Percentiles rank a stretch among this genome's conserved stretches.
These are phyloP conservation scores for Drosophila tani DNA, from an alignment of 1,140 invertebrate species.

Conservation along the genomic window DNA sequence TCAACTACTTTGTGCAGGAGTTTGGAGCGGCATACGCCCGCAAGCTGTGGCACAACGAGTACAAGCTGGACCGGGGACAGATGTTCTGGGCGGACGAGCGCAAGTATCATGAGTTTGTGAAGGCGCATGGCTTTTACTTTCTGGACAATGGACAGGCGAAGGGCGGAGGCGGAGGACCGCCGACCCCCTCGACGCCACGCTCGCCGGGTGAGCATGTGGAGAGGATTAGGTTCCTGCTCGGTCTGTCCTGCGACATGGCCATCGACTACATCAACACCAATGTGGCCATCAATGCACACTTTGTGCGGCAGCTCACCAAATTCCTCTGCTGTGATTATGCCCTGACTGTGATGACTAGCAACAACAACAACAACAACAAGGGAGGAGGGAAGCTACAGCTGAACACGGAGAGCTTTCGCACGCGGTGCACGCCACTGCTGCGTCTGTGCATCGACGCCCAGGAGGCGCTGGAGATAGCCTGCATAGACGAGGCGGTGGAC, in stretches of 20 bases:
- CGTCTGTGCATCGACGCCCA: constrained; percentile 71
- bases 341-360: constrained; percentile 64
- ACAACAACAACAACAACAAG: constrained; percentile 38
- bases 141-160: constrained; percentile 42
- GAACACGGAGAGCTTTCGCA: constrained; percentile 61
- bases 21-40: constrained; percentile 72
- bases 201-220: constrained; percentile 65
- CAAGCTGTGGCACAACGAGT: constrained; percentile 74
- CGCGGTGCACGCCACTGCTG: constrained; percentile 63
- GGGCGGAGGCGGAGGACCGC: constrained; percentile 6
- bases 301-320: constrained; percentile 73
- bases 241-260: constrained; percentile 64
- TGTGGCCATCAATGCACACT: constrained; percentile 68
- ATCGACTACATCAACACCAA: constrained; percentile 83
- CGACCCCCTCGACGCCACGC: constrained; percentile 20
- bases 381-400: constrained; percentile 40
- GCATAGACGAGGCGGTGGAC: constrained; percentile 71
- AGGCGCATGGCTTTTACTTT: constrained; percentile 65
- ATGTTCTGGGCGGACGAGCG: constrained; percentile 63
- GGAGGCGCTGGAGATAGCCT: constrained; percentile 67
- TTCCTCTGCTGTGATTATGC: constrained; percentile 82
- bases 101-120: constrained; percentile 65
- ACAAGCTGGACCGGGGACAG: constrained; percentile 69
- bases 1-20: constrained; percentile 73
- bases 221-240: constrained; percentile 66